phyloP scores from a whole-genome alignment of 2,888 invertebrate species.

The Hyalella azteca region DNA sequence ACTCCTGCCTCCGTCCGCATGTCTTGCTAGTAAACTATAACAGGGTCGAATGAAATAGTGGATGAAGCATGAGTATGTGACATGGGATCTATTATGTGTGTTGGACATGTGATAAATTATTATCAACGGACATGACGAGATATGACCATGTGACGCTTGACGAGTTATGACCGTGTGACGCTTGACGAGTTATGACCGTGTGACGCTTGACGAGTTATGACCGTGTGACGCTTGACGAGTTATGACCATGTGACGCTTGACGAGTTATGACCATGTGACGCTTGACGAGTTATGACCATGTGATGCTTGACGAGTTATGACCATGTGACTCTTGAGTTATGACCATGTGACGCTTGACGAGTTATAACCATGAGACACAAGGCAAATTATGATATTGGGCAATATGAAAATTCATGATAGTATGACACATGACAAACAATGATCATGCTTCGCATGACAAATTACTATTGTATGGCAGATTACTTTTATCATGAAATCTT shows the following conservation, averaged over 20 bases:
- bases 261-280: not conserved
- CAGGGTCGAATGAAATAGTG: not conserved
- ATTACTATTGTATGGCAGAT: not conserved
- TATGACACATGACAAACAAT: no score
- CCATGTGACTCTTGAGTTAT: not conserved
- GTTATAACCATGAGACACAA: no score
- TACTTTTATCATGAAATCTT: no score
- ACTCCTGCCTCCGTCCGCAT: not conserved
- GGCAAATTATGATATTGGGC: no score
- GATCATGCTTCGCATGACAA: not conserved
- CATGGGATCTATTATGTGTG: not conserved
- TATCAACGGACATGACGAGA: not conserved
- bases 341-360: not conserved
- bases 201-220: no score
- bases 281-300: no score
- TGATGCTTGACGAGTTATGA: no score
- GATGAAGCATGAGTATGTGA: not conserved
- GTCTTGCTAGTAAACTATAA: conserved; percentile 18
- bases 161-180: no score
- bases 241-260: not conserved
- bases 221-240: no score
- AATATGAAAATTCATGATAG: no score
- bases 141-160: not conserved
- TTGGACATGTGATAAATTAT: no score
- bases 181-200: no score